These are phyloP conservation scores for Metopia argyrocephala DNA, from an alignment of 2,888 invertebrate species.

Conservation along the genomic window DNA sequence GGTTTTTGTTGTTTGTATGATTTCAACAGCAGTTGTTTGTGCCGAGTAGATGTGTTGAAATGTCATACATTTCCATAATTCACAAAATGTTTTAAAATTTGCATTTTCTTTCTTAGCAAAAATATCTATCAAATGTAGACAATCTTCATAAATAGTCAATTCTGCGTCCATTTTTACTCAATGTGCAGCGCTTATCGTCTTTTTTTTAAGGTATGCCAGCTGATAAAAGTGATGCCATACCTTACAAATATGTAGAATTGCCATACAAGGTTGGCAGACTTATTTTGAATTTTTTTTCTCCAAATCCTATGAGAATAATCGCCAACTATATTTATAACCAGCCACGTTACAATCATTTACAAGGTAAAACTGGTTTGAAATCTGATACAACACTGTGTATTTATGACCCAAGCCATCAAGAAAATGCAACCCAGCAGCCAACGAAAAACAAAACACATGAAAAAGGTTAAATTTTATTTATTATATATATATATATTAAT, in stretches of 20 bases:
- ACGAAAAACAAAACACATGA: too few species aligned
- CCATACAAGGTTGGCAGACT: background rate
- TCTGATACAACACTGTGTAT: too few species aligned
- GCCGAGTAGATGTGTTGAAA: constrained; percentile 72
- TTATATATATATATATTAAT: too few species aligned
- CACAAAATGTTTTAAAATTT: constrained; percentile 70
- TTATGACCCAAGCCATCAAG: too few species aligned
- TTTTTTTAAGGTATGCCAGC: background rate
- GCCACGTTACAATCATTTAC: too few species aligned
- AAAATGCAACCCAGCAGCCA: too few species aligned
- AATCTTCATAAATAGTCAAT: constrained; percentile 67
- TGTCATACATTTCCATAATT: constrained; percentile 69
- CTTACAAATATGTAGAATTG: background rate
- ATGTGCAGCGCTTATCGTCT: background rate
- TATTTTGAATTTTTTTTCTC: background rate
- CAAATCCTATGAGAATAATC: too few species aligned
- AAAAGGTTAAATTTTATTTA: too few species aligned
- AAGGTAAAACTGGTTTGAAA: too few species aligned
- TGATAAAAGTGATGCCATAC: background rate
- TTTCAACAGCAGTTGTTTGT: constrained; percentile 70
- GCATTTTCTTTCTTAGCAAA: constrained; percentile 62
- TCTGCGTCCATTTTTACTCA: constrained; percentile 62
- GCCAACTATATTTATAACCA: too few species aligned
- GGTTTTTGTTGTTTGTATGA: constrained; percentile 71
- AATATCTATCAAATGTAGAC: constrained; percentile 64